Evolutionary conservation across 2,888 invertebrate species (phyloP).

Genomic region (Acleris laterana): DNA sequence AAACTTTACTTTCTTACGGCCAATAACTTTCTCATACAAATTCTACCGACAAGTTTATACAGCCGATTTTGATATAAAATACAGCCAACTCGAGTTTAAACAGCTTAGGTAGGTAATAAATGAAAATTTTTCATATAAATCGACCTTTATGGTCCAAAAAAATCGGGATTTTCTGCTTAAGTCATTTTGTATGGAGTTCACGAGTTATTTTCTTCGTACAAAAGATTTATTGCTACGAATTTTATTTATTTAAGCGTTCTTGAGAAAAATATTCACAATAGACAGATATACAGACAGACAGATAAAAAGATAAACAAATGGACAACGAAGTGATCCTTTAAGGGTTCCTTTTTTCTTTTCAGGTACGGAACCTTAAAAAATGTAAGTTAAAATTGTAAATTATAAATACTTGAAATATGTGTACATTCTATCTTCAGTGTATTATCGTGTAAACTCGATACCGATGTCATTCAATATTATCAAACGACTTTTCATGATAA

Average conservation of each 20-base stretch:
- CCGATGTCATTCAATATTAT: no score
- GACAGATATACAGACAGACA: not conserved
- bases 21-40: not conserved
- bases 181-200: constrained; percentile 4
- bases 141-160: constrained; percentile 14
- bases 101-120: constrained; percentile 15
- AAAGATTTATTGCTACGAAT: no score
- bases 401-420: no score
- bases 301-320: not conserved
- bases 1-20: no score
- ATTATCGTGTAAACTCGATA: no score
- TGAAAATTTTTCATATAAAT: constrained; percentile 28
- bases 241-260: no score
- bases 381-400: not conserved
- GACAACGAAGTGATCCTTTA: not conserved
- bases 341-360: not conserved
- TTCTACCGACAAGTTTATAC: constrained; percentile 1
- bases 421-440: no score
- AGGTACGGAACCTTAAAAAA: not conserved
- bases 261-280: no score
- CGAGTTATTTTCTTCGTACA: not conserved
- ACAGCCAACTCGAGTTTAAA: not conserved
- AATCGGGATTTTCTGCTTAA: constrained; percentile 9
- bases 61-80: constrained; percentile 1
- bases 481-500: no score